A percentile compares a stretch with the other conserved stretches of the same genome.
These are phyloP conservation scores for Coenonympha arcania DNA, from an alignment of 2,888 invertebrate species.

Conservation along the genomic window DNA sequence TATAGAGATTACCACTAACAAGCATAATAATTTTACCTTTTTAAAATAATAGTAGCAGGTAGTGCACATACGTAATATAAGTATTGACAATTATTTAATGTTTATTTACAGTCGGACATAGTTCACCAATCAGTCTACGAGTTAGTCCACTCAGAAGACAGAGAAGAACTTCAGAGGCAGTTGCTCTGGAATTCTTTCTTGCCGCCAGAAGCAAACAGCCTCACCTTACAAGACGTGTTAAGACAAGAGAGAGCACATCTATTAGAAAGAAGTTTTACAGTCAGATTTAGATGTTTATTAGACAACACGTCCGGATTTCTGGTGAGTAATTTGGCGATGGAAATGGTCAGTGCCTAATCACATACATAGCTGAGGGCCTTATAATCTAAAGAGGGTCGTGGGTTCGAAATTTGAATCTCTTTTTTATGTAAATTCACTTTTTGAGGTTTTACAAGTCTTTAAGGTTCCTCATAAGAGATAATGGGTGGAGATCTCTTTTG, in stretches of 20 bases:
- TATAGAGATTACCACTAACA: too few species aligned
- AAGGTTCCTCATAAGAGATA: too few species aligned
- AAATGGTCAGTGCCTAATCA: too few species aligned
- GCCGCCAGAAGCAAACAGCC: slow-evolving; percentile 82
- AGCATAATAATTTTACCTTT: too few species aligned
- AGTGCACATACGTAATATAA: not conserved
- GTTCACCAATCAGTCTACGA: slow-evolving; percentile 99
- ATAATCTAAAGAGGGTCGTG: too few species aligned
- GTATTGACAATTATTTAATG: not conserved
- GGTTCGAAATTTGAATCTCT: too few species aligned
- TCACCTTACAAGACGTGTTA: slow-evolving; percentile 88
- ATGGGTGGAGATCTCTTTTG: too few species aligned
- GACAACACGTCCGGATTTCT: slow-evolving; percentile 99
- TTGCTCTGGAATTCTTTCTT: slow-evolving; percentile 95
- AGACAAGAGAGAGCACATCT: slow-evolving; percentile 91
- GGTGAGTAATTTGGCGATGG: slow-evolving; percentile 73
- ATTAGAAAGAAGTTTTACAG: slow-evolving; percentile 97
- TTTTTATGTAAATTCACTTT: too few species aligned
- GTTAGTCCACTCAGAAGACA: slow-evolving; percentile 98
- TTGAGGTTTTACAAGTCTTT: too few species aligned
- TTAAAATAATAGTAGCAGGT: not conserved
- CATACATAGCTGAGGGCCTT: too few species aligned
- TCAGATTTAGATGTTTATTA: slow-evolving; percentile 97
- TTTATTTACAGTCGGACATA: slow-evolving; percentile 92
- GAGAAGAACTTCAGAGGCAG: slow-evolving; percentile 96